These are phyloP conservation scores for Glandiceps talaboti DNA, from an alignment of 53 echinoderm and acorn worm genomes.

Conservation along the genomic window DNA sequence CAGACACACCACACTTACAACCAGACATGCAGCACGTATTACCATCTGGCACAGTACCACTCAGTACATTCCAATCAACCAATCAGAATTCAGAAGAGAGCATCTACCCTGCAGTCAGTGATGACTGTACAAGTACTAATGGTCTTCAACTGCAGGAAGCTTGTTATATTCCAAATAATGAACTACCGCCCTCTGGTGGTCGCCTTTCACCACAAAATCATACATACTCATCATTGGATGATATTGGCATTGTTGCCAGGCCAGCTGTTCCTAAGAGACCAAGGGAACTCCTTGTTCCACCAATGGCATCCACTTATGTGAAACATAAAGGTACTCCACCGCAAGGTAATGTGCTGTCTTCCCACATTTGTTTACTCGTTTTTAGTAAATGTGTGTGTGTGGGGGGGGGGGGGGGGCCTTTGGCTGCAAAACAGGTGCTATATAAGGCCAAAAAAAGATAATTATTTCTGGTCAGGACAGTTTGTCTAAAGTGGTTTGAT, in stretches of 20 bases:
- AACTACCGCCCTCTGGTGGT: background rate
- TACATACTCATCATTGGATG: background rate
- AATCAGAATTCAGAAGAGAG: conserved; percentile 10
- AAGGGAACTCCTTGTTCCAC: background rate
- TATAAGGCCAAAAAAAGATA: too few relatives aligned
- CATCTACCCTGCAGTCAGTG: conserved; percentile 18
- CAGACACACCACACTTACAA: background rate
- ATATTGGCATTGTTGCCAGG: background rate
- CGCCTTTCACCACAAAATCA: background rate
- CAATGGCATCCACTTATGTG: background rate
- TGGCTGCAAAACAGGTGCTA: too few relatives aligned
- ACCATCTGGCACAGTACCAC: background rate
- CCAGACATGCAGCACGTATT: background rate
- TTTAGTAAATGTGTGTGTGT: too few relatives aligned
- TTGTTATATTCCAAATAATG: background rate
- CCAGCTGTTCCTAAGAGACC: background rate
- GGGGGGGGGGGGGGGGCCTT: too few relatives aligned
- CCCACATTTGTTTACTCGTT: too few relatives aligned
- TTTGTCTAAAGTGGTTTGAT: too few relatives aligned
- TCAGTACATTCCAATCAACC: background rate
- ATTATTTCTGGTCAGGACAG: too few relatives aligned
- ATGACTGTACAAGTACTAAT: conserved; percentile 1
- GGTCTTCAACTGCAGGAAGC: background rate
- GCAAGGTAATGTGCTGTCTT: background rate
- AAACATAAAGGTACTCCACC: background rate